These are phyloP conservation scores for Ivindomyrus marchei DNA, from an alignment of 2,113 vertebrate species.

Conservation along the genomic window DNA sequence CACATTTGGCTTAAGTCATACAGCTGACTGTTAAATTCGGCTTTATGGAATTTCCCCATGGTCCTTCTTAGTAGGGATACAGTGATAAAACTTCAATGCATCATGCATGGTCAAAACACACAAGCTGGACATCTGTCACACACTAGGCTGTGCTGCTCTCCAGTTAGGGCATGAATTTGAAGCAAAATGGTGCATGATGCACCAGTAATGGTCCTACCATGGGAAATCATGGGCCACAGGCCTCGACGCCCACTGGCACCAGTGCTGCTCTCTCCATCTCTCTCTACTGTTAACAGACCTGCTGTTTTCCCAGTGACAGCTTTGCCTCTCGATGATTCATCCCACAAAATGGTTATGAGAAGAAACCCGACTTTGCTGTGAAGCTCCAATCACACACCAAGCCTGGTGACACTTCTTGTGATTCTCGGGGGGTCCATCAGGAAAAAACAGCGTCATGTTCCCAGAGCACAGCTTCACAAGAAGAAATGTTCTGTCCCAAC, in stretches of 20 bases:
- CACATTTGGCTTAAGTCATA: not conserved
- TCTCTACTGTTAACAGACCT: not conserved
- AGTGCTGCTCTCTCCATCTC: not conserved
- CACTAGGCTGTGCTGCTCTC: not conserved
- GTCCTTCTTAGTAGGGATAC: not conserved
- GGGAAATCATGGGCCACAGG: not conserved
- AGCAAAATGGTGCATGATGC: not conserved
- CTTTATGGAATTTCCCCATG: not conserved
- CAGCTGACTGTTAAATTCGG: not conserved
- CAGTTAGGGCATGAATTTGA: not conserved
- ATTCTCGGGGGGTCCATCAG: not conserved
- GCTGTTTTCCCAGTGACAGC: not conserved
- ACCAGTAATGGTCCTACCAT: not conserved
- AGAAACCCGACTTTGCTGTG: not conserved
- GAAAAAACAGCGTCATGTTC: not conserved
- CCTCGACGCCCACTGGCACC: not conserved
- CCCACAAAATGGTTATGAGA: not conserved
- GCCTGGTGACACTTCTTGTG: not conserved
- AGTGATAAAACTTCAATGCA: not conserved
- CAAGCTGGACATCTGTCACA: not conserved
- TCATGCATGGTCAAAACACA: not conserved
- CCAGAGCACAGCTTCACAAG: not conserved
- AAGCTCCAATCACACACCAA: not conserved
- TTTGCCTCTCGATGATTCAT: not conserved
- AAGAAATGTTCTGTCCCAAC: not conserved